These are phyloP conservation scores for Protomyctophum bolini DNA, from an alignment of 2,113 vertebrate species.

Conservation along the genomic window DNA sequence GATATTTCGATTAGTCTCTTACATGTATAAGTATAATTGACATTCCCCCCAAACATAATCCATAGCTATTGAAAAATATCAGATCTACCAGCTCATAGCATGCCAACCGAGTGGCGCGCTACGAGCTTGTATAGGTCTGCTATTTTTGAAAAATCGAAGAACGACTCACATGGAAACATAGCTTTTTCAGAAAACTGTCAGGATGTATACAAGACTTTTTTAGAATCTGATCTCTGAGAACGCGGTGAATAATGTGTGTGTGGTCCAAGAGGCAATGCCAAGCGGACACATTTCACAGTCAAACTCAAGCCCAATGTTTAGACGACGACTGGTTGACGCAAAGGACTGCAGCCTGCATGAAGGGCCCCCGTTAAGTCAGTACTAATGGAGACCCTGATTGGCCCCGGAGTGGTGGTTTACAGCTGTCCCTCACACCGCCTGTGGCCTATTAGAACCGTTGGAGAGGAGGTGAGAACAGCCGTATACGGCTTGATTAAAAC, in stretches of 20 bases:
- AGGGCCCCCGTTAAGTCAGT: slow-evolving; percentile 34
- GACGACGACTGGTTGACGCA: slow-evolving; percentile 67
- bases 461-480: slow-evolving; percentile 75
- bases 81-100: no score
- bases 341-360: slow-evolving; percentile 54
- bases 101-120: no score
- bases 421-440: slow-evolving; percentile 59
- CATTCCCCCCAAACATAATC: not conserved
- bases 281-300: slow-evolving; percentile 60
- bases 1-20: no score
- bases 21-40: not conserved
- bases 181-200: no score
- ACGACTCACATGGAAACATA: no score
- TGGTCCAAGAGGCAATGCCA: slow-evolving; percentile 48
- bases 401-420: slow-evolving; percentile 61
- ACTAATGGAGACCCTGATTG: slow-evolving; percentile 66
- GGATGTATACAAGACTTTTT: no score
- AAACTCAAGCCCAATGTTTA: slow-evolving; percentile 65
- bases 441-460: slow-evolving; percentile 73
- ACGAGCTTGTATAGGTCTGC: no score
- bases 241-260: slow-evolving; percentile 33
- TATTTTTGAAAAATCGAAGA: no score
- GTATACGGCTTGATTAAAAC: slow-evolving; percentile 74
- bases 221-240: no score
- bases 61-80: no score